Base-by-base conservation (phyloP, 2,113 vertebrate species). In the Planiliza haematocheilus region DNA sequence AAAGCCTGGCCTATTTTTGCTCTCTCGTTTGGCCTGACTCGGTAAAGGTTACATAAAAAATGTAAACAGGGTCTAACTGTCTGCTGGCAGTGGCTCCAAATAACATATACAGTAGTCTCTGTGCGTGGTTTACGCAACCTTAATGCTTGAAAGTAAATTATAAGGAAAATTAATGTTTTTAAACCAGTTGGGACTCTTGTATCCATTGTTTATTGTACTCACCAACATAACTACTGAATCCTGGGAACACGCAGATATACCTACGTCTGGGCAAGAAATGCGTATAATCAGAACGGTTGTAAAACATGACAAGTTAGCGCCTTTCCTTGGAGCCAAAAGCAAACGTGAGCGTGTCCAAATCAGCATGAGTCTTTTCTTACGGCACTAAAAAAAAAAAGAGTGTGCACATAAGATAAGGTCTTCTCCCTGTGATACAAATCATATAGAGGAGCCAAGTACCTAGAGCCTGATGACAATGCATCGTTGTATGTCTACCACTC, bases 1-100 rank as follows among this genome's bases (percentile, higher is more conserved):
- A 74, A 79, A 88, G 82, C 79, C 63, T 42, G 61, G 74, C 43
- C 69, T 62, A 73, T 56, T 80, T 82, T 79, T 59, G 34, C 74
- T 69, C 76, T 68, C 58, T 81, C 46, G 49, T 70, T 70, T 83
- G 68, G 56, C 70, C 74, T 41, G 49, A 70, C 62, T 70, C 39
- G 74, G 46, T 45, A 50, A 78, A 74, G 68, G 74, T 79, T 58
- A 78, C 30, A 16, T n/a, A 37, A 51, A 62, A 74, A 61, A 86
- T 71, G 51, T 68, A 71, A 84, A 84, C 58, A 51, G 53, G 56
- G 52, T 62, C 12, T 60, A 16, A 71, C 63, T 75, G 50, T 37
- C 36, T 21, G 52, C 50, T 63, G 8, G 39, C 7, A 61, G 53
- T 46, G 59, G 36, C 45, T 74, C 66, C 16, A 58, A 62, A 72